These are phyloP conservation scores for Parotocinclus haroldoi DNA, from an alignment of 2,797 vertebrate species.

Conservation along the genomic window DNA sequence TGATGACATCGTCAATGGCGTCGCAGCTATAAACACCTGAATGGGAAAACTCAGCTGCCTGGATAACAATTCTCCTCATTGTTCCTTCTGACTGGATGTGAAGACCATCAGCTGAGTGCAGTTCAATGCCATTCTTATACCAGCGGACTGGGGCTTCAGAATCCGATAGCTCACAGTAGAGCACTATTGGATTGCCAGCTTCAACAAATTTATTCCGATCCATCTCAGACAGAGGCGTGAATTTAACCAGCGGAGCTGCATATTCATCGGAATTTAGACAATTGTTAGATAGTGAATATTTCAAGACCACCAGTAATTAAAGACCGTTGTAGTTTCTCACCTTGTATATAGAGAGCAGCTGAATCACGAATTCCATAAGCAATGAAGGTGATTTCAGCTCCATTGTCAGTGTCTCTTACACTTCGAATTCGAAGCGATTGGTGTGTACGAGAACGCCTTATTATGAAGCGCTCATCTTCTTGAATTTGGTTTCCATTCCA, in stretches of 20 bases:
- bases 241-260: conserved; percentile 78
- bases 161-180: conserved; percentile 80
- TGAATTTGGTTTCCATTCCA: conserved; percentile 78
- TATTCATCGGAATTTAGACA: conserved; percentile 27
- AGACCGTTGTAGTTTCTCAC: conserved; percentile 58
- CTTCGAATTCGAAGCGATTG: conserved; percentile 80
- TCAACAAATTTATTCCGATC: conserved; percentile 82
- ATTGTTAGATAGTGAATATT: conserved; percentile 4
- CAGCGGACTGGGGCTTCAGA: conserved; percentile 71
- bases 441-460: conserved; percentile 71
- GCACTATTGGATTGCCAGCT: conserved; percentile 77
- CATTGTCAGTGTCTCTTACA: conserved; percentile 74
- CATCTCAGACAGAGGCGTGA: conserved; percentile 76
- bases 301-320: background rate
- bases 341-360: conserved; percentile 85
- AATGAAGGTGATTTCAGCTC: conserved; percentile 83
- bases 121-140: conserved; percentile 77
- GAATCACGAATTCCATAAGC: conserved; percentile 81
- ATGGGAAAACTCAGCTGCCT: conserved; percentile 75
- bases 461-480: conserved; percentile 66
- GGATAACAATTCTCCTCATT: conserved; percentile 80
- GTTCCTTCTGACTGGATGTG: conserved; percentile 79
- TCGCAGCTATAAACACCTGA: conserved; percentile 80
- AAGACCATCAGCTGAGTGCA: conserved; percentile 71
- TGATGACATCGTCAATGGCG: conserved; percentile 77